Base-by-base conservation (phyloP, 2,888 invertebrate genomes). In the Lymantria dispar region DNA sequence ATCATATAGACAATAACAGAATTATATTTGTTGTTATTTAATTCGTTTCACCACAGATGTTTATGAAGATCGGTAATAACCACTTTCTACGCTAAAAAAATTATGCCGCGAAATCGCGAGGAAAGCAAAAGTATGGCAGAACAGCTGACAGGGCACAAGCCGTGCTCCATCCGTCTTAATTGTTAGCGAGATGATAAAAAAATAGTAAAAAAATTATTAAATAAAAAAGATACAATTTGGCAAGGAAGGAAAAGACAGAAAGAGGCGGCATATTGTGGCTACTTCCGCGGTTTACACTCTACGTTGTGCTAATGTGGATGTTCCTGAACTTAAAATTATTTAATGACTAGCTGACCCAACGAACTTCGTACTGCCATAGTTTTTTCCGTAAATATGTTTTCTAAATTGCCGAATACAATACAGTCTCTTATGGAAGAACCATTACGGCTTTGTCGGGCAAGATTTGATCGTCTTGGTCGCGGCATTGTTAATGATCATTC, bases 81-180 rank as follows among this genome's bases (percentile, higher is more conserved):
- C 47, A 66, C 62, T 60, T 60, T 64, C 60, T 58, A 62, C 54
- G 57, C 49, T 48, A 62, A 68, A 65, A 68, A n/a, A n/a, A n/a
- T n/a, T 54, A 48, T 15, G 54, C 41, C 62, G 61, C 56, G 51
- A 69, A 70, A 71, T 67, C 43, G 61, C 15, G 58, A 67, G 68
- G 72, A 81, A 81, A 84, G 78, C 72, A 82, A 80, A 76, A 83
- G 76, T 78, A 70, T 58, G 60, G 44, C 50, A 59, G 13, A 39
- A 63, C 84, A 84, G 84, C 83, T 86, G 86, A 70, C 73, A 57
- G 60, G 76, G 87, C 90, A 88, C 90, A 89, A 84, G 89, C 87
- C 83, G 77, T 75, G 81, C 64, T 60, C 58, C 73, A 70, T 72
- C 71, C 73, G 67, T 73, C 75, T 75, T 79, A 78, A 82, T 81